Percentiles rank a stretch among this genome's conserved stretches.
phyloP scores from a whole-genome alignment of 2,888 invertebrate genomes.

The Eurytoma californica region DNA sequence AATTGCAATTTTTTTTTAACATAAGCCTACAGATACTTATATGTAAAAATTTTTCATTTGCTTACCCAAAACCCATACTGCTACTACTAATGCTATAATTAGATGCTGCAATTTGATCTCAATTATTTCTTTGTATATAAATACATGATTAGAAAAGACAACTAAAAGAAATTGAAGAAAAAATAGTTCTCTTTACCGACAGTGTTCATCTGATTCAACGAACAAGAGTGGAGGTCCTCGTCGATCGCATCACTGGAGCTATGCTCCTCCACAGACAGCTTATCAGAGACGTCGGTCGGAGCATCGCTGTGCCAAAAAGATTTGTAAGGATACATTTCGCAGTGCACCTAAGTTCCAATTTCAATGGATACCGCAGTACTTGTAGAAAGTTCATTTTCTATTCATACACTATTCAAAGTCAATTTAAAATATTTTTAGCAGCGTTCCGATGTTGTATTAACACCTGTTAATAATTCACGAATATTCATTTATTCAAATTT shows the following conservation, averaged over 20 bases:
- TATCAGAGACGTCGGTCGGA: slow-evolving; percentile 54
- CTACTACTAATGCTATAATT: slow-evolving; percentile 54
- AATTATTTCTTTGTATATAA: slow-evolving; percentile 4
- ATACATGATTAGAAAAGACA: background rate
- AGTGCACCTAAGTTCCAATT: background rate
- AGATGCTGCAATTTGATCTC: slow-evolving; percentile 41
- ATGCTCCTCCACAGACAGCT: slow-evolving; percentile 29
- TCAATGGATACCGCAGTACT: slow-evolving; percentile 6
- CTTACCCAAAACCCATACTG: slow-evolving; percentile 54
- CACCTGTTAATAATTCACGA: too few species aligned
- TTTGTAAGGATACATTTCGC: slow-evolving; percentile 61
- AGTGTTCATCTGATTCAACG: slow-evolving; percentile 43
- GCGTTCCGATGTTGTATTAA: too few species aligned
- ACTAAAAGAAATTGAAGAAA: background rate
- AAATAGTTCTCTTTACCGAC: slow-evolving; percentile 30
- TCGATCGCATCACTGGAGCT: slow-evolving; percentile 40
- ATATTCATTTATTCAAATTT: too few species aligned
- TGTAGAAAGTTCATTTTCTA: slow-evolving; percentile 22
- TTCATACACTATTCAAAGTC: too few species aligned
- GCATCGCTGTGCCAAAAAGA: slow-evolving; percentile 62
- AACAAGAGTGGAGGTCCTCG: slow-evolving; percentile 28
- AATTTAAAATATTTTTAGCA: too few species aligned
- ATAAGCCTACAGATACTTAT: background rate
- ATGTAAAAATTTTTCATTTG: background rate
- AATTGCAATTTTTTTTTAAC: background rate